Conservation (phyloP, 2,888 invertebrate species). For the Ceramica pisi region DNA sequence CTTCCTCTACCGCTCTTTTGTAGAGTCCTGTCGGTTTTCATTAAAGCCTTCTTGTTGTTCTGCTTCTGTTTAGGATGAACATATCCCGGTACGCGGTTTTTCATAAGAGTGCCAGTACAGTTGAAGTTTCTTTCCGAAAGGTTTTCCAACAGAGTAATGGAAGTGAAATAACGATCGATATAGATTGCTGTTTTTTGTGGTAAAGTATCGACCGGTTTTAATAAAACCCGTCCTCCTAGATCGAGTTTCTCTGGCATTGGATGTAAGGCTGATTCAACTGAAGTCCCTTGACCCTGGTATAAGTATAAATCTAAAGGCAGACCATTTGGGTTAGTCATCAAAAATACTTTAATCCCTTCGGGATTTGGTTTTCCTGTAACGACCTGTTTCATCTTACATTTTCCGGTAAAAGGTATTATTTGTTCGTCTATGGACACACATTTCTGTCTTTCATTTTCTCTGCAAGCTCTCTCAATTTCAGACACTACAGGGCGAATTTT, state of each 20-base stretch:
- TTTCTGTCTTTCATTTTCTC: slow-evolving; percentile 8
- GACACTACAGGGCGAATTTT: slow-evolving; percentile 4
- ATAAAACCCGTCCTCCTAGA: not conserved
- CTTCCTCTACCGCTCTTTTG: not conserved
- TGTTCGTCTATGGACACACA: not conserved
- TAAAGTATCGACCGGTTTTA: not conserved
- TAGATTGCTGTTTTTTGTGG: not conserved
- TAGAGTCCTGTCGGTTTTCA: too few relatives aligned
- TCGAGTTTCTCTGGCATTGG: slow-evolving; percentile 4
- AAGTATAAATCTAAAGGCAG: not conserved
- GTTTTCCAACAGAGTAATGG: not conserved
- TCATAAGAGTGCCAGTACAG: not conserved
- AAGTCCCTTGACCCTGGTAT: not conserved
- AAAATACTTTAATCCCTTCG: not conserved
- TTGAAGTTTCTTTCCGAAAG: not conserved
- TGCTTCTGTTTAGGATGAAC: not conserved
- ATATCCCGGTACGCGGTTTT: slow-evolving; percentile 1
- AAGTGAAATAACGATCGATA: slow-evolving; percentile 2
- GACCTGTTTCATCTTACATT: not conserved
- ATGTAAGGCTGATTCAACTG: not conserved
- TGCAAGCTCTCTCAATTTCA: not conserved
- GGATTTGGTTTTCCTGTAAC: not conserved
- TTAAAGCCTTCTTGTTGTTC: not conserved
- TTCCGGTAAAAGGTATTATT: not conserved
- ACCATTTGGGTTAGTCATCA: not conserved